A percentile compares a stretch with the other conserved stretches of the same genome.
Evolutionary conservation across 2,888 invertebrate species (phyloP).

Genomic region (Folsomia manolachei): DNA sequence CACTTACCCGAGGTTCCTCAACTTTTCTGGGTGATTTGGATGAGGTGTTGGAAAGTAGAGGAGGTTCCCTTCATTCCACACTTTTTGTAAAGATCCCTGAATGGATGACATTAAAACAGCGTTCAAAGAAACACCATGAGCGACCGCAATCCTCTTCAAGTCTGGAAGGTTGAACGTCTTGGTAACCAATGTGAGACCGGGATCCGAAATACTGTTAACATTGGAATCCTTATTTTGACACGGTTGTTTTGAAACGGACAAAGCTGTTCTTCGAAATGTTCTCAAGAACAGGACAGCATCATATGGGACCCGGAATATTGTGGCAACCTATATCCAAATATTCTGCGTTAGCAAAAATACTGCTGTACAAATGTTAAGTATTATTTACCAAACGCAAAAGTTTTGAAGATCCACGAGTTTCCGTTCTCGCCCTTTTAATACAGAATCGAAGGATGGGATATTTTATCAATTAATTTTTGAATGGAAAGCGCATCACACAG

Average conservation of each 20-base stretch:
- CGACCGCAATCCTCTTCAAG: background rate
- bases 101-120: background rate
- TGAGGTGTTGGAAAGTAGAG: background rate
- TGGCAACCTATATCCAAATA: too few species aligned
- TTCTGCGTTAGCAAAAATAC: too few species aligned
- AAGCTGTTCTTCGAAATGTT: too few species aligned
- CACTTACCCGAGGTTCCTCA: background rate
- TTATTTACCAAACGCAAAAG: too few species aligned
- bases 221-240: too few species aligned
- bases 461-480: background rate
- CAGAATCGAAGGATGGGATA: background rate
- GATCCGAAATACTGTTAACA: too few species aligned
- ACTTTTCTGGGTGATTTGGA: background rate
- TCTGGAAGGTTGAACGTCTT: background rate
- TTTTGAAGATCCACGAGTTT: too few species aligned
- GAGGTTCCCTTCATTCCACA: background rate
- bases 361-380: too few species aligned
- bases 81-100: background rate
- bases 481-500: background rate
- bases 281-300: too few species aligned
- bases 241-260: too few species aligned
- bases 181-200: background rate
- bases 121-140: background rate
- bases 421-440: background rate
- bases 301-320: too few species aligned